These are phyloP conservation scores for Dicaeum eximium DNA, from an alignment of 2,113 vertebrate species.

Conservation along the genomic window DNA sequence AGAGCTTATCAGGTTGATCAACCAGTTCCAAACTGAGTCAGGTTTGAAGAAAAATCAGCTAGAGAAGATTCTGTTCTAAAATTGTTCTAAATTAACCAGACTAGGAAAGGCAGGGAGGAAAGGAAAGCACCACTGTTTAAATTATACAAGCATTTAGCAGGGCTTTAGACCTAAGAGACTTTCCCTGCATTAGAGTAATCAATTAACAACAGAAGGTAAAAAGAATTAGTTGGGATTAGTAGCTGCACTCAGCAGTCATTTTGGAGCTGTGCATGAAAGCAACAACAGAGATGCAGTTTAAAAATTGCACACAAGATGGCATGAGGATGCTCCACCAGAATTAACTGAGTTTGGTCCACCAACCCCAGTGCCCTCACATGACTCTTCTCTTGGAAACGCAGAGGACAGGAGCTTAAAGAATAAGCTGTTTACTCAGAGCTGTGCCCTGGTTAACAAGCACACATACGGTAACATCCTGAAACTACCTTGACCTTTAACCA, in stretches of 20 bases:
- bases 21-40: neutral
- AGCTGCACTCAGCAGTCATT: neutral
- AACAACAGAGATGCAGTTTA: conserved; percentile 52
- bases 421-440: conserved; percentile 64
- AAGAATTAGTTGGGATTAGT: conserved; percentile 27
- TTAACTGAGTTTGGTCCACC: conserved; percentile 40
- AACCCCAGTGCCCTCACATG: conserved; percentile 39
- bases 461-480: conserved; percentile 34
- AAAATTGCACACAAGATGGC: conserved; percentile 69
- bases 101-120: neutral
- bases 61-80: neutral
- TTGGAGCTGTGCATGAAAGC: neutral
- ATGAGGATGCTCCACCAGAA: conserved; percentile 67
- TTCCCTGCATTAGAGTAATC: neutral
- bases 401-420: conserved; percentile 58
- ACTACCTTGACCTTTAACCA: conserved; percentile 57
- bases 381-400: conserved; percentile 41
- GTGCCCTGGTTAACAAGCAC: conserved; percentile 43
- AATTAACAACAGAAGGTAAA: conserved; percentile 22
- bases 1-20: neutral
- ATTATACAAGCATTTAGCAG: neutral
- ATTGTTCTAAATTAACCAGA: neutral
- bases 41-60: neutral
- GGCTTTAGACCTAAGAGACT: neutral
- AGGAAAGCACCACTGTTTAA: neutral